Base-by-base conservation (phyloP, 2,797 vertebrate genomes). In the Anas bernieri region DNA sequence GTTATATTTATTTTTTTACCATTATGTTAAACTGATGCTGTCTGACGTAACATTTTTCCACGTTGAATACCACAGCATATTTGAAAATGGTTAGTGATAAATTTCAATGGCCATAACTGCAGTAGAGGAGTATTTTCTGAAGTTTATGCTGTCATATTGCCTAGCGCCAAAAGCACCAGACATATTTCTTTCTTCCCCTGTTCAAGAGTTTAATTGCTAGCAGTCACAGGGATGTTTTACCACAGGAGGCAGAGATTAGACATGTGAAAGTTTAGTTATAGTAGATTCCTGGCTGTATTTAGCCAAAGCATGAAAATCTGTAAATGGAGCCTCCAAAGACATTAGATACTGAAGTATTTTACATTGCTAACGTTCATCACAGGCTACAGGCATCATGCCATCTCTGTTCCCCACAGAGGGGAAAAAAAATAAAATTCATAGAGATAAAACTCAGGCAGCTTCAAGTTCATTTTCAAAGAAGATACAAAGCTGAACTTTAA, bases 401-500 rank as follows among this genome's bases (percentile, higher is more conserved):
- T 69, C 46, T 89, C 58, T 56, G 23, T 73, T 92, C 39, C 37
- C 50, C 26, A 63, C 10, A 52, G 76, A 86, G 4, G 17, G 43
- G 43, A 43, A 43, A 43, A 43, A 43, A 43, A 43, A 43, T 18
- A 43, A 43, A 43, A 43, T 18, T 43, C 43, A 43, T 43, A 43
- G 41, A 83, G 81, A 76, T 88, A 89, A 93, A 96, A 76, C 5
- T 55, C 5, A 1, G 12, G 9, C 54, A 75, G 15, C 23, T 89
- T 92, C 90, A 73, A 89, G 92, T 86, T 81, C 6, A 22, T 41
- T 86, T 94, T 88, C 22, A 63, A 63, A 85, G 48, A 83, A 91
- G 26, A 67, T 63, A 22, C 26, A 87, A 83, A 6, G 48, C 11
- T 89, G 21, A 75, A 45, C 7, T 12, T 69, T 33, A 30, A 73